Percentiles rank a stretch among this genome's conserved stretches.
These are phyloP conservation scores for Digitonthophagus gazella DNA, from an alignment of 2,888 invertebrate species.

Conservation along the genomic window DNA sequence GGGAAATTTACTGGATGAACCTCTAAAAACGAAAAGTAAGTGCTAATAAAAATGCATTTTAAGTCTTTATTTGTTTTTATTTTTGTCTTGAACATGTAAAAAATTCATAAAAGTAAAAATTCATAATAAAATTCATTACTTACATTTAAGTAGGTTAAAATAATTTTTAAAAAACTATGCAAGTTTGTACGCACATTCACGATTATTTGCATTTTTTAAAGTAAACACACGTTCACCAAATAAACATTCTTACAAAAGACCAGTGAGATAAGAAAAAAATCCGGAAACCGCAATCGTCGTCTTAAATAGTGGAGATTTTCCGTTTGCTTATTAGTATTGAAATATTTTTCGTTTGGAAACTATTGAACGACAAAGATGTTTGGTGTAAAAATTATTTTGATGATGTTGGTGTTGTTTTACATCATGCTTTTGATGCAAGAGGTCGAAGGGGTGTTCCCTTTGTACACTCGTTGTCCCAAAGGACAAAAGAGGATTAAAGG, in stretches of 20 bases:
- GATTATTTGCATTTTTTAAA: background rate
- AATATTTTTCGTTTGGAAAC: background rate
- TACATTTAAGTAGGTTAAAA: too few relatives aligned
- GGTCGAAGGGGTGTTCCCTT: background rate
- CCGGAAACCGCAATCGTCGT: background rate
- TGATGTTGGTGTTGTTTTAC: background rate
- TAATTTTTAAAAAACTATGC: too few relatives aligned
- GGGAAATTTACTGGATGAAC: background rate
- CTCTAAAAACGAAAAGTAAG: background rate
- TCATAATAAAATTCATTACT: too few relatives aligned
- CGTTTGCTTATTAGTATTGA: background rate
- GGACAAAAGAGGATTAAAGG: background rate
- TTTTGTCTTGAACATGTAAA: too few relatives aligned
- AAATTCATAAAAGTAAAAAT: too few relatives aligned
- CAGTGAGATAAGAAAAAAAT: background rate
- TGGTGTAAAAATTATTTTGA: background rate
- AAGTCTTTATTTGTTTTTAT: too few relatives aligned
- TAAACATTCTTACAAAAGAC: background rate
- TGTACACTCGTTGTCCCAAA: background rate
- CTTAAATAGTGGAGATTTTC: background rate
- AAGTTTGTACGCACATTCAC: too few relatives aligned
- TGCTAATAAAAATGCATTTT: slow-evolving; percentile 1
- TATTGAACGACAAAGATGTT: background rate
- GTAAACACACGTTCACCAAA: background rate
- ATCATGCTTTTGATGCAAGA: background rate